Conservation (phyloP, 1,140 invertebrate species). For the Pemphigus obesinymphae region DNA sequence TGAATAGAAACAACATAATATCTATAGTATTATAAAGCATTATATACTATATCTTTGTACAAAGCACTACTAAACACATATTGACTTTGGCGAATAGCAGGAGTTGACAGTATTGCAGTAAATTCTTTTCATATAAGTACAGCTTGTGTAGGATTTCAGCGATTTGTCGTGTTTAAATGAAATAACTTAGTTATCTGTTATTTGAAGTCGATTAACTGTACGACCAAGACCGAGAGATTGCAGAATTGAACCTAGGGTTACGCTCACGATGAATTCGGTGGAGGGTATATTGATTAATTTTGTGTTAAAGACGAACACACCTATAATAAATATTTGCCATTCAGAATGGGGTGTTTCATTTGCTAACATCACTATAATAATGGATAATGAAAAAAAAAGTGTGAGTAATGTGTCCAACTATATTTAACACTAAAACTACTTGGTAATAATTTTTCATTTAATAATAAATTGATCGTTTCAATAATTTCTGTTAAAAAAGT, state of each 20-base stretch:
- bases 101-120: neutral
- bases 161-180: slow-evolving; percentile 1
- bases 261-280: neutral
- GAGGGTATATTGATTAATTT: neutral
- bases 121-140: neutral
- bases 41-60: neutral
- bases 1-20: neutral
- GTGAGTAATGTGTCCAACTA: too few species aligned
- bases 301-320: neutral
- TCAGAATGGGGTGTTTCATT: neutral
- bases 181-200: neutral
- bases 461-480: too few species aligned
- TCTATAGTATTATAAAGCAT: neutral
- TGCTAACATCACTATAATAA: neutral
- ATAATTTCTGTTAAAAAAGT: too few species aligned
- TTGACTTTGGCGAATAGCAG: neutral
- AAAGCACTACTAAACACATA: neutral
- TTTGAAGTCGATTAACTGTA: slow-evolving; percentile 3
- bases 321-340: neutral
- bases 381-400: too few species aligned
- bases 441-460: too few species aligned
- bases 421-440: too few species aligned
- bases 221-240: neutral
- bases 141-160: neutral
- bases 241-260: neutral